Conservation (phyloP, 2,113 vertebrate genomes). For the Thamnophis sirtalis region DNA sequence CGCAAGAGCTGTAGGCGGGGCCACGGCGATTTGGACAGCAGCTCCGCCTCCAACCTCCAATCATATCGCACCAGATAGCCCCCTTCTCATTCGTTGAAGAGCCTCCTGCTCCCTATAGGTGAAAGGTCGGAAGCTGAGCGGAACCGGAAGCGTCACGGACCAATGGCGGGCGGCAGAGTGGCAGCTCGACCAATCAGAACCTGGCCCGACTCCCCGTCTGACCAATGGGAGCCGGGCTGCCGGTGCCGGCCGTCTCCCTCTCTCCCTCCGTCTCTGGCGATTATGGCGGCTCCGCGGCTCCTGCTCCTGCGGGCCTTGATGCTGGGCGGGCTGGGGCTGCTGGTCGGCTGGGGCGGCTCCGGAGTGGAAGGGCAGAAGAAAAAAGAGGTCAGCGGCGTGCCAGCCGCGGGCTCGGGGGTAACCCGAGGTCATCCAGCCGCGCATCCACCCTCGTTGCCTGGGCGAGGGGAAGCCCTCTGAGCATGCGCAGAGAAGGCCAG, state of each 20-base stretch:
- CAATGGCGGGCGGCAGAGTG: background rate
- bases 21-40: background rate
- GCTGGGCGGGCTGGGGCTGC: conserved; percentile 37
- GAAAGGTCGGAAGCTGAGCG: background rate
- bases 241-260: background rate
- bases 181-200: background rate
- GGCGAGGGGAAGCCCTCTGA: background rate
- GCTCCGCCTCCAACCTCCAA: background rate
- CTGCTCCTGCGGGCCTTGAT: background rate
- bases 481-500: background rate
- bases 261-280: background rate
- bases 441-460: background rate
- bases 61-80: background rate
- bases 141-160: background rate
- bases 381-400: conserved; percentile 73
- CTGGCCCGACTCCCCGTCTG: fast-evolving
- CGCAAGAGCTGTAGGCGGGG: background rate
- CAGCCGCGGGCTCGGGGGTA: background rate
- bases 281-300: conserved; percentile 36
- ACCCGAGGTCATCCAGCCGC: background rate
- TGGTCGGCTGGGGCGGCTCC: conserved; percentile 32
- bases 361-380: conserved; percentile 72
- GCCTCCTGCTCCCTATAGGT: background rate
- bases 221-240: background rate
- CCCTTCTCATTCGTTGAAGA: background rate